phyloP scores from a whole-genome alignment of 2,888 invertebrate species.

The Galerucella nymphaeae region DNA sequence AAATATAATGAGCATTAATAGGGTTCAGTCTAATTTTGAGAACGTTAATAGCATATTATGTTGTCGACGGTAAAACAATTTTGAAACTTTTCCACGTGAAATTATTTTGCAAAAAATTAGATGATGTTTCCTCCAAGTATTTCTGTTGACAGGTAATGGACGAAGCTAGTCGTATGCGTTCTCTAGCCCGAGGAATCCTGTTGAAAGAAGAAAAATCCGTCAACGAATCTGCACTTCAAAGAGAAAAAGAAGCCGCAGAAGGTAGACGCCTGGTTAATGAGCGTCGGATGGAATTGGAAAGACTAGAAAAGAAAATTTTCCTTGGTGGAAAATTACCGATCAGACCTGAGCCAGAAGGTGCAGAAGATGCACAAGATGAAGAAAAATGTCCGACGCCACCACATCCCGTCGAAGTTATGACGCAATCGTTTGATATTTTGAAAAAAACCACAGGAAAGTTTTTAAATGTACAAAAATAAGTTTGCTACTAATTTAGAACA shows the following conservation, averaged over 20 bases:
- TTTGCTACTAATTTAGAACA: no score
- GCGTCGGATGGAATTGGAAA: constrained; percentile 78
- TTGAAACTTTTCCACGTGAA: no score
- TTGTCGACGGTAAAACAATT: no score
- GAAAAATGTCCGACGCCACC: constrained; percentile 53
- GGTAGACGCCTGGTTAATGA: constrained; percentile 78
- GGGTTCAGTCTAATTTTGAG: no score
- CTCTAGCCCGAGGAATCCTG: constrained; percentile 75
- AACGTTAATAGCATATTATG: no score
- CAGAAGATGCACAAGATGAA: constrained; percentile 62
- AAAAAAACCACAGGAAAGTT: constrained; percentile 77
- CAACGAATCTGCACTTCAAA: constrained; percentile 73
- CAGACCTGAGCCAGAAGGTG: constrained; percentile 59
- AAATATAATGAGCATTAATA: no score
- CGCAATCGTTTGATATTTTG: constrained; percentile 77
- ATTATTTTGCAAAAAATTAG: no score
- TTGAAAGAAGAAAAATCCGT: constrained; percentile 78
- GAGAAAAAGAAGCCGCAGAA: constrained; percentile 73
- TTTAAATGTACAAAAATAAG: neutral
- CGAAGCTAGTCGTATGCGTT: constrained; percentile 79
- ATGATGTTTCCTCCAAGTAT: no score
- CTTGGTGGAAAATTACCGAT: constrained; percentile 63
- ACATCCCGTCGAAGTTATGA: constrained; percentile 67
- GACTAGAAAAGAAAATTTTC: constrained; percentile 81
- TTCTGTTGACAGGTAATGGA: constrained; percentile 68